Base-by-base conservation (phyloP, 2,113 vertebrate species). In the Malurus melanocephalus region DNA sequence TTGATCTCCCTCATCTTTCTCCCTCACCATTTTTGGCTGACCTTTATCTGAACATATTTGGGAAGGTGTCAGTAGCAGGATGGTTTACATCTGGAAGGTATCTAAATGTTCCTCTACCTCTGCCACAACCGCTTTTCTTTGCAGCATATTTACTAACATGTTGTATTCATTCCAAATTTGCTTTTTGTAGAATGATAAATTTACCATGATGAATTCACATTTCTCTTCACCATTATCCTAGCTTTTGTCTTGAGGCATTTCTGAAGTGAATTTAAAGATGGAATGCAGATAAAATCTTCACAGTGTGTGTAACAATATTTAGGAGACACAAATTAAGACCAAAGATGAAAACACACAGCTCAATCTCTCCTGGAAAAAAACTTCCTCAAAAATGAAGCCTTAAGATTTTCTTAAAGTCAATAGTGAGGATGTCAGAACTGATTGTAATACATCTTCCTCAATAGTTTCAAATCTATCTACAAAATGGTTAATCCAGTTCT, bases 191-290 rank as follows among this genome's bases (percentile, higher is more conserved):
- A 24, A 61, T 74, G 38, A 49, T 38, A 38, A 38, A 71, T 62
- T 62, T 67, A 30, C 18, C 9, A 17, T 0, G 0, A 59, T 42
- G 13, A 60, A 80, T 65, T 80, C 23, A 53, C 0, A 16, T 83
- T 79, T 48, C 30, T 75, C 16, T 48, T 79, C 53, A 72, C 12
- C 40, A 30, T 64, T 81, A 45, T 45, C 24, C 55, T 67, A 48
- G 23, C 7, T 57, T 60, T 53, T 32, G 40, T 56, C 8, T 56
- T 76, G 16, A 51, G 12, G 16, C 18, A 48, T 72, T 87, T 67
- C 20, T 75, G 33, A 56, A 81, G 55, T 57, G 3, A 67, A 48
- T 85, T 75, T 85, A 22, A 40, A 72, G 11, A 21, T 60, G 42
- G 45, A 42, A 89, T 82, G 19, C 8, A 68, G 40, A 11, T 55